Percentiles rank a stretch among this genome's conserved stretches.
Evolutionary conservation across 2,888 invertebrate genomes (phyloP).

Genomic region (Acleris sparsana): DNA sequence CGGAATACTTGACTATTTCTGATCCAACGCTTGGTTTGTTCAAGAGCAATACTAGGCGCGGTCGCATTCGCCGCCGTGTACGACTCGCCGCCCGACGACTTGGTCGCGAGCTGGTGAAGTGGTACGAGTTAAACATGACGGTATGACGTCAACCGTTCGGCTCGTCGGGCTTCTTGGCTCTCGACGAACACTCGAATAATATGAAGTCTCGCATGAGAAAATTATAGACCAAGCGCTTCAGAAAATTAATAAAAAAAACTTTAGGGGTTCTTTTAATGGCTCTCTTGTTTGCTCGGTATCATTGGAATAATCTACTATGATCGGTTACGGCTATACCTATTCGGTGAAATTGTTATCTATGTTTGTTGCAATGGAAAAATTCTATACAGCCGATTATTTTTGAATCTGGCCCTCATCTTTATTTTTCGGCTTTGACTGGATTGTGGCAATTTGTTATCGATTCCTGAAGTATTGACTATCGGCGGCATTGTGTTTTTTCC

Average conservation of each 20-base stretch:
- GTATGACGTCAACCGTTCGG: conserved; percentile 82
- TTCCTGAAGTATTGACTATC: conserved; percentile 62
- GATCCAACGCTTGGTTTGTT: conserved; percentile 60
- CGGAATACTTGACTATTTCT: conserved; percentile 46
- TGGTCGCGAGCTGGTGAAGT: conserved; percentile 48
- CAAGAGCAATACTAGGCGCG: conserved; percentile 37
- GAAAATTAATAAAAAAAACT: conserved; percentile 47
- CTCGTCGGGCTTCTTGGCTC: conserved; percentile 79
- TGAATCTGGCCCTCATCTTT: conserved; percentile 18
- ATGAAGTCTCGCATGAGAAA: conserved; percentile 72
- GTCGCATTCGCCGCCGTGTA: conserved; percentile 59
- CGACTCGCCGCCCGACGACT: conserved; percentile 41
- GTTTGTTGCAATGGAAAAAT: too few species aligned
- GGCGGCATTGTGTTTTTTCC: conserved; percentile 68
- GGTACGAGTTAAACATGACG: conserved; percentile 72
- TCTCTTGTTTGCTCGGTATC: too few species aligned
- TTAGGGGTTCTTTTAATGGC: conserved; percentile 18
- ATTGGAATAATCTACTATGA: too few species aligned
- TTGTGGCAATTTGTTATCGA: conserved; percentile 44
- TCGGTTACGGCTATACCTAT: too few species aligned
- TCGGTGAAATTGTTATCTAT: too few species aligned
- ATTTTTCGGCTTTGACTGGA: conserved; percentile 17
- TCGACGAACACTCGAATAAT: conserved; percentile 72
- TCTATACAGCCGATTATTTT: conserved; percentile 15
- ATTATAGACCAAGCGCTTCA: conserved; percentile 62